Conservation (phyloP, 2,888 invertebrate species). For the Amblyjoppa fuscipennis region DNA sequence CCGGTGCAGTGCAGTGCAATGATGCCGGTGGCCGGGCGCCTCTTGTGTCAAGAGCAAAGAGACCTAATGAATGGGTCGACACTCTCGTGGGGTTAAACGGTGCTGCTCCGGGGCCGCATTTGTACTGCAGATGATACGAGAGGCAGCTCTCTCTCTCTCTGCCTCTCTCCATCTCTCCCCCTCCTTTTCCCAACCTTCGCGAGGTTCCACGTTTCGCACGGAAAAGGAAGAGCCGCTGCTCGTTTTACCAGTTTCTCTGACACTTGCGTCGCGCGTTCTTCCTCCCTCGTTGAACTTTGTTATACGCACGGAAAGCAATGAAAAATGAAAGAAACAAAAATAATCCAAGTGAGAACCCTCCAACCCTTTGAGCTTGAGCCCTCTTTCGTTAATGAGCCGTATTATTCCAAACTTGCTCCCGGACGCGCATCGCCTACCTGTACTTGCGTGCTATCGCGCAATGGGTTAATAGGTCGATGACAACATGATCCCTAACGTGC, state of each 20-base stretch:
- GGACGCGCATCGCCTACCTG: background rate
- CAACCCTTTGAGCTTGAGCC: constrained; percentile 19
- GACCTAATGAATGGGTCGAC: constrained; percentile 70
- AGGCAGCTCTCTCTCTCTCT: constrained; percentile 15
- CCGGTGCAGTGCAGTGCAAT: constrained; percentile 53
- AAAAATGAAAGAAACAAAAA: background rate
- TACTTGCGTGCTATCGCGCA: background rate
- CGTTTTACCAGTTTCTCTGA: constrained; percentile 21
- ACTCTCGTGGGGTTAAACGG: constrained; percentile 66
- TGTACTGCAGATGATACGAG: constrained; percentile 62
- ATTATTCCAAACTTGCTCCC: background rate
- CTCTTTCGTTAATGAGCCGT: constrained; percentile 11
- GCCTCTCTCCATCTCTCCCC: constrained; percentile 1
- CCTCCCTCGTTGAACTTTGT: background rate
- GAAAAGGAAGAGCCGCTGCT: background rate
- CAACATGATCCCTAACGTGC: background rate
- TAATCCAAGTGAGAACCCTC: constrained; percentile 4
- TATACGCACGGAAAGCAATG: constrained; percentile 1
- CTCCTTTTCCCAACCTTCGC: background rate
- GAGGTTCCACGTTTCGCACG: constrained; percentile 6
- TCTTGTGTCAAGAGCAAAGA: constrained; percentile 70
- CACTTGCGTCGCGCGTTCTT: background rate
- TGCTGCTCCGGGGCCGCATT: constrained; percentile 49
- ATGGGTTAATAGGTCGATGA: background rate
- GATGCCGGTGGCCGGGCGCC: constrained; percentile 57